Conservation (phyloP, 2,113 vertebrate species). For the Microcebus murinus region DNA sequence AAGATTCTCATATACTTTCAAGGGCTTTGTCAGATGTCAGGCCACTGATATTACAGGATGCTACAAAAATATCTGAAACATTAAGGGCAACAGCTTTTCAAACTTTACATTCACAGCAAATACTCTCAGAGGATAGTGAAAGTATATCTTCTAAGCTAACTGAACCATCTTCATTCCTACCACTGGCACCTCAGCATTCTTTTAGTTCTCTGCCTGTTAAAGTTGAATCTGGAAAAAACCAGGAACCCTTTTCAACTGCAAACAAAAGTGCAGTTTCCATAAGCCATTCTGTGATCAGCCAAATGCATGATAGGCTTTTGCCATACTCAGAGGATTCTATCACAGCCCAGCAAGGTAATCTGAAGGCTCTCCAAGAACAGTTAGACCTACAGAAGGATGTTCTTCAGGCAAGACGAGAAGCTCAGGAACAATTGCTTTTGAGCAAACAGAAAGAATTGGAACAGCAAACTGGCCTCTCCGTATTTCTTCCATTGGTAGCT, state of each 20-base stretch:
- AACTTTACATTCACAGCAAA: neutral
- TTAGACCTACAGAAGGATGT: constrained; percentile 83
- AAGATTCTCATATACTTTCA: constrained; percentile 57
- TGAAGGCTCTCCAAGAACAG: constrained; percentile 84
- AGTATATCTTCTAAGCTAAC: constrained; percentile 46
- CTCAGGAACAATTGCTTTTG: constrained; percentile 82
- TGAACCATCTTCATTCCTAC: neutral
- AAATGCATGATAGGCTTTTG: neutral
- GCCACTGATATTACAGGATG: neutral
- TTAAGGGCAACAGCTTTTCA: constrained; percentile 10
- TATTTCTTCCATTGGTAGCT: neutral
- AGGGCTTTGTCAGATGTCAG: neutral
- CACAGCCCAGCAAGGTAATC: constrained; percentile 79
- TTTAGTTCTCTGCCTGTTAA: constrained; percentile 55
- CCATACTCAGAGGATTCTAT: constrained; percentile 71
- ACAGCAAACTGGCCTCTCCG: constrained; percentile 50
- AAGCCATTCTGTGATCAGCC: constrained; percentile 36
- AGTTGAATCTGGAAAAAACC: constrained; percentile 39
- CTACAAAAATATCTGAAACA: neutral
- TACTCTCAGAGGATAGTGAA: constrained; percentile 27
- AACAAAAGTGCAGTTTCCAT: constrained; percentile 12
- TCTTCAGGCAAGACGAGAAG: constrained; percentile 82
- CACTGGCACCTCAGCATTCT: constrained; percentile 50
- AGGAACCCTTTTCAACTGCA: constrained; percentile 1
- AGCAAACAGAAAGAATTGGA: constrained; percentile 82